These are phyloP conservation scores for Drosophila obscura DNA, from an alignment of 1,140 invertebrate genomes.

Conservation along the genomic window DNA sequence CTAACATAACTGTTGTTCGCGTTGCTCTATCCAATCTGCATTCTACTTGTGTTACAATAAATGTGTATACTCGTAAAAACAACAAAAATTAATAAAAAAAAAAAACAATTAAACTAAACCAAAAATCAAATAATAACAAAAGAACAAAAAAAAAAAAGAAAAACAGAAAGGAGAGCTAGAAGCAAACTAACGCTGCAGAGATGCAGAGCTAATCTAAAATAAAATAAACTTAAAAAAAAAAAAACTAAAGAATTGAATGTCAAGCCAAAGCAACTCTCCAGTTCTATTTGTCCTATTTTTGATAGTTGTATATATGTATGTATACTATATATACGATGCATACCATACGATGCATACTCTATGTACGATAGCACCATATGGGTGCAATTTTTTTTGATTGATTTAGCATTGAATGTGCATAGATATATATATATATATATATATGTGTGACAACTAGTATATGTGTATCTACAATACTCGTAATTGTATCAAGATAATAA, in stretches of 20 bases:
- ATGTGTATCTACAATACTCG: slow-evolving; percentile 21
- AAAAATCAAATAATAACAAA: too few relatives aligned
- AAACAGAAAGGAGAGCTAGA: too few relatives aligned
- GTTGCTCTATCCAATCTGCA: slow-evolving; percentile 40
- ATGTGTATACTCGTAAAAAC: slow-evolving; percentile 19
- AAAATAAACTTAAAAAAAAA: neutral
- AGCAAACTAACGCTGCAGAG: too few relatives aligned
- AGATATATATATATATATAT: slow-evolving; percentile 24
- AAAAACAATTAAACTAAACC: too few relatives aligned
- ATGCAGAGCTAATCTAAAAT: too few relatives aligned
- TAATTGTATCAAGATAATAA: slow-evolving; percentile 9
- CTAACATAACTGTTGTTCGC: slow-evolving; percentile 38
- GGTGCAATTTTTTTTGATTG: slow-evolving; percentile 56
- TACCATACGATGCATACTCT: slow-evolving; percentile 23
- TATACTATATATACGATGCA: slow-evolving; percentile 26
- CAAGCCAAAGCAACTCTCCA: slow-evolving; percentile 24
- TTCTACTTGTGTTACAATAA: slow-evolving; percentile 41
- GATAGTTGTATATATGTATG: slow-evolving; percentile 69
- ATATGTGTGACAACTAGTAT: slow-evolving; percentile 12
- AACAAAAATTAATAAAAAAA: too few relatives aligned
- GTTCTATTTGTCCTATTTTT: slow-evolving; percentile 76
- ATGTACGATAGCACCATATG: slow-evolving; percentile 28
- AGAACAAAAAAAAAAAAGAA: too few relatives aligned
- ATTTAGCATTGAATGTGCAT: slow-evolving; percentile 58
- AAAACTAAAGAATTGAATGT: neutral